Evolutionary conservation across 2,888 invertebrate genomes (phyloP).

Genomic region (Polyommatus iphigenia): DNA sequence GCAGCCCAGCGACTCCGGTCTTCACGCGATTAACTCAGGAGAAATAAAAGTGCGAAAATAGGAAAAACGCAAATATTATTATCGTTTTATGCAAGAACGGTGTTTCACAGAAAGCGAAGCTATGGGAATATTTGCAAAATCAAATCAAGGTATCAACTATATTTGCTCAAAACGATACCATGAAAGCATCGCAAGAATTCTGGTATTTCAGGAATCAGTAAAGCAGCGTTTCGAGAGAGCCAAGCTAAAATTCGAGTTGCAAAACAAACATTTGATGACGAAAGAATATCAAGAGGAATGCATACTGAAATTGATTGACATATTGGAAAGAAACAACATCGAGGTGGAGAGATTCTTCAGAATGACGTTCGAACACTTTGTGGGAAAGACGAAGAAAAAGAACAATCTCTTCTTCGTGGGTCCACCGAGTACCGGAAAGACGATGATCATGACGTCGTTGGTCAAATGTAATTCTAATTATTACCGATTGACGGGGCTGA

Average conservation of each 20-base stretch:
- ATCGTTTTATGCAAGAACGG: not conserved
- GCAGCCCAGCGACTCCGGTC: no score
- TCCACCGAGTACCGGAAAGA: no score
- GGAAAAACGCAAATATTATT: not conserved
- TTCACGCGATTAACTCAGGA: not conserved
- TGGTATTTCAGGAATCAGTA: conserved; percentile 1
- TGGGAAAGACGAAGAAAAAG: no score
- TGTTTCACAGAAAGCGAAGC: not conserved
- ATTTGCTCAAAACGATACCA: not conserved
- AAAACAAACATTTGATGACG: not conserved
- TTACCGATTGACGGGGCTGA: no score
- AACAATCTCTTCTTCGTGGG: not conserved
- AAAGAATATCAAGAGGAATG: not conserved
- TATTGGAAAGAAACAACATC: conserved; percentile 3
- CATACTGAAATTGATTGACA: not conserved
- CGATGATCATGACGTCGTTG: no score
- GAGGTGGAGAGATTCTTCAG: conserved; percentile 26
- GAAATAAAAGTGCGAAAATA: not conserved
- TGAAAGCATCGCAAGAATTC: not conserved
- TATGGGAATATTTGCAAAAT: not conserved
- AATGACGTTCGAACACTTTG: not conserved
- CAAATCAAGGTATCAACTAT: not conserved
- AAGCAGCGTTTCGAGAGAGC: not conserved
- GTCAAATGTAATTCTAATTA: no score
- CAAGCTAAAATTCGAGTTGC: not conserved